phyloP scores from a whole-genome alignment of 2,113 vertebrate genomes.

The Leucopsar rothschildi region DNA sequence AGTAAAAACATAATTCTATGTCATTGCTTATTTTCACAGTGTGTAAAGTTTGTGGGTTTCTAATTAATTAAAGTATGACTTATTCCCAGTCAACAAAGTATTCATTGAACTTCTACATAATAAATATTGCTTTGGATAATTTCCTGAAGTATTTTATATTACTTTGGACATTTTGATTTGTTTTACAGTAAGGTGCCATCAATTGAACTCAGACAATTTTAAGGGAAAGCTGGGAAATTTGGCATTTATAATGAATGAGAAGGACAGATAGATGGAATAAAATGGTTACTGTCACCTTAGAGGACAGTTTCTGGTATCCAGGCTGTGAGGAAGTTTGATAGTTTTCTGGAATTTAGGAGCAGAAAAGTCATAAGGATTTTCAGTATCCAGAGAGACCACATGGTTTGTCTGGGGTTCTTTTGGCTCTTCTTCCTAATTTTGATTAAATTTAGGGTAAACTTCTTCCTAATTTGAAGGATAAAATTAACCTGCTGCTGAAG shows the following conservation, averaged over 20 bases:
- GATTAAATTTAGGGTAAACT: too few species aligned
- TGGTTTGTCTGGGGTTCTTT: rapidly evolving
- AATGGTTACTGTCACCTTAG: background rate
- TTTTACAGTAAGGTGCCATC: background rate
- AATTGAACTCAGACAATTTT: background rate
- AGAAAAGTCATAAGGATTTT: background rate
- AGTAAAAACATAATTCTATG: background rate
- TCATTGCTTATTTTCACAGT: background rate
- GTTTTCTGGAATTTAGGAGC: background rate
- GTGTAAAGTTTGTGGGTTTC: background rate
- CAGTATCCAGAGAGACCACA: background rate
- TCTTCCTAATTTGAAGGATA: background rate
- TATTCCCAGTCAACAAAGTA: background rate
- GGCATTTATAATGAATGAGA: background rate
- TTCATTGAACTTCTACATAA: background rate
- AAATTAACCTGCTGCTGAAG: background rate
- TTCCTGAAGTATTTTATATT: background rate
- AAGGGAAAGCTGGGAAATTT: background rate
- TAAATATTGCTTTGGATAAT: background rate
- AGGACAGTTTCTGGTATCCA: background rate
- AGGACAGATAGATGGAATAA: background rate
- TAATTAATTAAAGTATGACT: background rate
- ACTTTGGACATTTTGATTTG: background rate
- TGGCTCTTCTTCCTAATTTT: background rate
- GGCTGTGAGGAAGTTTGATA: background rate